Base-by-base conservation (phyloP, 2,113 vertebrate genomes). In the Oryzias woworae region DNA sequence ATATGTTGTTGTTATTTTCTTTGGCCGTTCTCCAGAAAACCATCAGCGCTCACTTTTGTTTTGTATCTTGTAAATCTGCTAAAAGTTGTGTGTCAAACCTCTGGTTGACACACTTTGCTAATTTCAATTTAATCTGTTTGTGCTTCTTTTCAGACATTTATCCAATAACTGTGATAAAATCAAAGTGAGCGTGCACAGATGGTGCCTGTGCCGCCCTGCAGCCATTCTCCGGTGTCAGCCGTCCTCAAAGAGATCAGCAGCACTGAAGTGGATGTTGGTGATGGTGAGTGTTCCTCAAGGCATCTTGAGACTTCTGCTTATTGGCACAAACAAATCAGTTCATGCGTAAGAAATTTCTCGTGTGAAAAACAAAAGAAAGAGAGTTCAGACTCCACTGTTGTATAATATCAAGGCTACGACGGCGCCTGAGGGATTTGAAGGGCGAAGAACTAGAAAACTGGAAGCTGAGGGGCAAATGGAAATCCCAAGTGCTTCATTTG, bases 401-500 rank as follows among this genome's bases (percentile, higher is more conserved):
- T 58, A 24, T 51, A 59, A 63, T 71, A 75, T 67, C 2, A 46
- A 71, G 73, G 69, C 66, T 47, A 48, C 6, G 54, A 57, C 46
- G 48, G 66, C 2, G 72, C 71, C 78, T 51, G 58, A 44, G 62
- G 77, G 59, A 43, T 47, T 8, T n/a, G 18, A 4, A 15, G 44
- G 71, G 20, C 7, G 2, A 64, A 53, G 16, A 78, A 56, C 22
- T 4, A 16, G 28, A 62, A 66, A 65, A 75, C n/a, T 62, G 59
- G 66, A 55, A 41, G 71, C 61, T 50, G 46, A 58, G 61, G 69
- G 67, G 42, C 52, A 23, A 62, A 44, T 44, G 18, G 55, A 66
- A 68, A 36, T 45, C 76, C 62, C 69, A 63, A 72, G 65, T 53
- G 79, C 67, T 69, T 69, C 0, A 22, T 77, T 68, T 63, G 70